Conservation (phyloP, 2,113 vertebrate species). For the Neoarius graeffei region DNA sequence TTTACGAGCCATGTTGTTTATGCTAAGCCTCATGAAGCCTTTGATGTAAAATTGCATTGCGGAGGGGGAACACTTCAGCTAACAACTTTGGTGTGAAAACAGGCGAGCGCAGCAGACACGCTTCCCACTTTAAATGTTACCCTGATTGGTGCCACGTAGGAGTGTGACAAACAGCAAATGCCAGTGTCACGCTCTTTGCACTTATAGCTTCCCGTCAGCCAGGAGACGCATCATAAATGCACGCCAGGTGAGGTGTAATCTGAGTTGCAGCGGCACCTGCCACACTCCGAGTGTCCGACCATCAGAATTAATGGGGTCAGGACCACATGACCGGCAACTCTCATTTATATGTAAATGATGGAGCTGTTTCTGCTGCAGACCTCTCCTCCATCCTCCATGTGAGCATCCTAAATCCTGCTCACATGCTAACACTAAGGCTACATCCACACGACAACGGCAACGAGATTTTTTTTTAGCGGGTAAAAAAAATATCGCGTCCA, state of each 20-base stretch:
- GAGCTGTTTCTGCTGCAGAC: slow-evolving; percentile 8
- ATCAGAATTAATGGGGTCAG: slow-evolving; percentile 57
- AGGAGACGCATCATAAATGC: slow-evolving; percentile 55
- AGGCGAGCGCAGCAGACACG: slow-evolving; percentile 10
- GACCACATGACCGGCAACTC: slow-evolving; percentile 52
- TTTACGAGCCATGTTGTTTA: slow-evolving; percentile 23
- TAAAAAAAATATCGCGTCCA: too few species aligned
- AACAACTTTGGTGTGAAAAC: slow-evolving; percentile 22
- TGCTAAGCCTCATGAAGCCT: slow-evolving; percentile 15
- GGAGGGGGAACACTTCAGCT: slow-evolving; percentile 23
- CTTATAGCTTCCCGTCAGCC: slow-evolving; percentile 51
- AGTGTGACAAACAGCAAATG: slow-evolving; percentile 45
- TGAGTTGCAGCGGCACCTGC: slow-evolving; percentile 37
- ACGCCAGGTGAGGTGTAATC: slow-evolving; percentile 50
- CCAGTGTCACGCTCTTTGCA: slow-evolving; percentile 48
- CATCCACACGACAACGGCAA: too few species aligned
- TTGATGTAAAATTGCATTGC: slow-evolving; percentile 30
- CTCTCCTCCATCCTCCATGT: not conserved
- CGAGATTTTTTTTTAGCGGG: too few species aligned
- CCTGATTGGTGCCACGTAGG: slow-evolving; percentile 45
- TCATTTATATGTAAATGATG: slow-evolving; percentile 62
- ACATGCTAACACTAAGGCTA: not conserved
- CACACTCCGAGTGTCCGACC: slow-evolving; percentile 45
- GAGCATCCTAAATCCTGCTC: too few species aligned
- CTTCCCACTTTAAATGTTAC: slow-evolving; percentile 49